Evolutionary conservation across 2,113 vertebrate species (phyloP).

Genomic region (Catharus fuscescens): DNA sequence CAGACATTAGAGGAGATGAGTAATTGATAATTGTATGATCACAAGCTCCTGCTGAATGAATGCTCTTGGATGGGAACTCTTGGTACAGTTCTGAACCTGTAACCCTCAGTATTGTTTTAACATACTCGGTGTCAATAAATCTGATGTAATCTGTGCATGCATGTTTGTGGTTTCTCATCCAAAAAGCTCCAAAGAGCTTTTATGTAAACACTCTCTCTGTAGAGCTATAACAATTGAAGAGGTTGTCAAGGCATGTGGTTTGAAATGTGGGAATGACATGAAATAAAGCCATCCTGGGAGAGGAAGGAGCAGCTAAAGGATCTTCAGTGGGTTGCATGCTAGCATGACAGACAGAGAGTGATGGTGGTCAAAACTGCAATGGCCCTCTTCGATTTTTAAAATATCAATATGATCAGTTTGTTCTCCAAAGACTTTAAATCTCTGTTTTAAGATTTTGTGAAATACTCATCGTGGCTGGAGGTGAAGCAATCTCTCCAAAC

Average conservation of each 20-base stretch:
- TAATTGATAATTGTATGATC: background rate
- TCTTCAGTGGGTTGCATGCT: background rate
- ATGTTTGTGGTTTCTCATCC: conserved; percentile 58
- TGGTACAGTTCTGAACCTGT: conserved; percentile 1
- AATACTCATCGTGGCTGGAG: background rate
- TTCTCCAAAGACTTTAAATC: background rate
- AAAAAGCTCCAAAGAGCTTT: conserved; percentile 58
- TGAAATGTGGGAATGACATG: conserved; percentile 35
- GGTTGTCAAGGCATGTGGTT: background rate
- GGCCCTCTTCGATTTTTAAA: background rate
- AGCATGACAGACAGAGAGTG: background rate
- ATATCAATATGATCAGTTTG: background rate
- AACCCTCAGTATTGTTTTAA: conserved; percentile 19
- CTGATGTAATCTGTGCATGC: background rate
- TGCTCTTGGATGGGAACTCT: background rate
- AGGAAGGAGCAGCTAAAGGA: background rate
- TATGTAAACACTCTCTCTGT: conserved; percentile 45
- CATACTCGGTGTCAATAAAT: conserved; percentile 37
- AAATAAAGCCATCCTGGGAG: conserved; percentile 18
- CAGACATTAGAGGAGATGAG: background rate
- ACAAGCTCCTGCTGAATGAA: background rate
- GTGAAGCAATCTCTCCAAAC: background rate
- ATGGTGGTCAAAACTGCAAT: background rate
- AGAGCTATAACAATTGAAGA: conserved; percentile 51
- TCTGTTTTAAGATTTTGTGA: background rate